These are phyloP conservation scores for Neoascia interrupta DNA, from an alignment of 2,888 invertebrate genomes.

Conservation along the genomic window DNA sequence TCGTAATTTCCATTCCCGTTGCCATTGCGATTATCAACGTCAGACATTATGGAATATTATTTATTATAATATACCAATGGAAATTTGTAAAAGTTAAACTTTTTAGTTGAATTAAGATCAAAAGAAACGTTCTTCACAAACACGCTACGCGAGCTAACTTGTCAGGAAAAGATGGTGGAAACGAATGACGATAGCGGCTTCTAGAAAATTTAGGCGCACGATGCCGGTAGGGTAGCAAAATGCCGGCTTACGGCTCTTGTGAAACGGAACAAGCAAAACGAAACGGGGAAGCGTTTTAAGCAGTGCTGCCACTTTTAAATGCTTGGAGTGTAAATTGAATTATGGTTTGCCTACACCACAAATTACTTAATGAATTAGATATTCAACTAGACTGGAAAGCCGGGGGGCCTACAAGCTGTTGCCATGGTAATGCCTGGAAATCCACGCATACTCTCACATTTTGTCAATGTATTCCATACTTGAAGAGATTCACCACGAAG, in stretches of 20 bases:
- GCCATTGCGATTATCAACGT: conserved; percentile 58
- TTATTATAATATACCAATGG: not conserved
- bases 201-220: conserved; percentile 1
- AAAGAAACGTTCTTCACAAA: conserved; percentile 17
- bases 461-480: no score
- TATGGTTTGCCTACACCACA: no score
- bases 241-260: conserved; percentile 34
- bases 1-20: conserved; percentile 62
- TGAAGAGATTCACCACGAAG: no score
- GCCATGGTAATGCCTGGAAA: no score
- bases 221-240: conserved; percentile 19
- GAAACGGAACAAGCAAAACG: no score
- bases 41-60: conserved; percentile 42
- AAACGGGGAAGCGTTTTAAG: no score
- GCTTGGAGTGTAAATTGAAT: no score
- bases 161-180: conserved; percentile 42
- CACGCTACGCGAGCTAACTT: conserved; percentile 32
- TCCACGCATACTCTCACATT: no score
- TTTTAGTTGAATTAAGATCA: conserved; percentile 15
- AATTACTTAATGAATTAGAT: no score
- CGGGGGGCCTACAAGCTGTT: no score
- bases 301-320: no score
- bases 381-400: no score
- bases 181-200: conserved; percentile 38
- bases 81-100: conserved; percentile 9